A percentile compares a stretch with the other conserved stretches of the same genome.
Evolutionary conservation across 2,888 invertebrate genomes (phyloP).

Genomic region (Priocnemis perturbator): DNA sequence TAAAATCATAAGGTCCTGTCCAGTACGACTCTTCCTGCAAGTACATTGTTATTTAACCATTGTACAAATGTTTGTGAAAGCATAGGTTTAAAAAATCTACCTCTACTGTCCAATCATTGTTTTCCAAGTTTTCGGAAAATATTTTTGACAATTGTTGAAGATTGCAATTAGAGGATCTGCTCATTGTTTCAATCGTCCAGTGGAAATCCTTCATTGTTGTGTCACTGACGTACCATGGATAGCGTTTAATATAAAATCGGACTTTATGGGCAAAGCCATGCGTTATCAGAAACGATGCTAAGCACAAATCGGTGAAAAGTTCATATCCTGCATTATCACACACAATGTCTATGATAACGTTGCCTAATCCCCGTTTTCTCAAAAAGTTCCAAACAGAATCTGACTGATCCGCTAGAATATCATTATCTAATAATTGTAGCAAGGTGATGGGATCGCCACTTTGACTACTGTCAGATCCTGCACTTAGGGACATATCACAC

Average conservation of each 20-base stretch:
- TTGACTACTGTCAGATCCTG: constrained; percentile 81
- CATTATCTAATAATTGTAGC: constrained; percentile 77
- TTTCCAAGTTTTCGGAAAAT: constrained; percentile 79
- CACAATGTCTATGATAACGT: constrained; percentile 80
- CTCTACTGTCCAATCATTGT: constrained; percentile 75
- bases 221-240: constrained; percentile 98
- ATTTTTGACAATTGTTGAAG: constrained; percentile 77
- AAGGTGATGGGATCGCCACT: constrained; percentile 78
- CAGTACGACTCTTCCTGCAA: constrained; percentile 84
- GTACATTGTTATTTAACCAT: not conserved
- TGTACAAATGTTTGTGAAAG: not conserved
- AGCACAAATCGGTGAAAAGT: constrained; percentile 90
- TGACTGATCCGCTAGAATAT: constrained; percentile 81
- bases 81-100: constrained; percentile 45
- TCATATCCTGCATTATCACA: constrained; percentile 97
- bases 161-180: constrained; percentile 49
- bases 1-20: constrained; percentile 89
- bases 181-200: constrained; percentile 80
- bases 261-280: constrained; percentile 81
- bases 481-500: constrained; percentile 92
- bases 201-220: constrained; percentile 85
- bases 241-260: constrained; percentile 89
- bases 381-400: constrained; percentile 78
- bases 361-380: constrained; percentile 60
- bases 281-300: constrained; percentile 87